Conservation (phyloP, 2,113 vertebrate species). For the Trematocara zebra region DNA sequence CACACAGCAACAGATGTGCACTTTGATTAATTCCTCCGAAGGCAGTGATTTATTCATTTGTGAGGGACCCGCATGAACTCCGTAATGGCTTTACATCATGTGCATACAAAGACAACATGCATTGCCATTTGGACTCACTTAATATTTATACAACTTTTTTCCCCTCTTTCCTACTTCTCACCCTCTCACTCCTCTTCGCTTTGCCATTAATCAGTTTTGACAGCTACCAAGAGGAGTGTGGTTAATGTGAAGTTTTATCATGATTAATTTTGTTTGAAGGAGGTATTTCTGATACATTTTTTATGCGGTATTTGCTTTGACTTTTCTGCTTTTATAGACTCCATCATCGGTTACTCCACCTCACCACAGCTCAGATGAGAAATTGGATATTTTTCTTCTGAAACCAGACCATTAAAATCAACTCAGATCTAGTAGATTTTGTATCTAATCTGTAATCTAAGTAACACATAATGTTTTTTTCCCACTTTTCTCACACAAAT, state of each 20-base stretch:
- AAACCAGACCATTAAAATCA: neutral
- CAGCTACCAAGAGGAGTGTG: slow-evolving; percentile 36
- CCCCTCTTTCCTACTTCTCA: neutral
- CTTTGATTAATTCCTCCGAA: slow-evolving; percentile 71
- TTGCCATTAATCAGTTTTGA: slow-evolving; percentile 56
- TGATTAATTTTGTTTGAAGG: slow-evolving; percentile 56
- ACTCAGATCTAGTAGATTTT: neutral
- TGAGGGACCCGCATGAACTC: slow-evolving; percentile 52
- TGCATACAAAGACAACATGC: slow-evolving; percentile 56
- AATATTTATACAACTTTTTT: slow-evolving; percentile 36
- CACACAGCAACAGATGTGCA: slow-evolving; percentile 63
- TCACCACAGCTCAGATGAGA: neutral
- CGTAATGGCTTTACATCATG: slow-evolving; percentile 43
- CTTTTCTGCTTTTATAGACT: slow-evolving; percentile 3
- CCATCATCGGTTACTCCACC: neutral
- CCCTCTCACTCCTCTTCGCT: neutral
- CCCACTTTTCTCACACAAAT: neutral
- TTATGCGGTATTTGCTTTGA: slow-evolving; percentile 36
- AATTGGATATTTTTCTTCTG: neutral
- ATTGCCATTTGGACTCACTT: slow-evolving; percentile 35
- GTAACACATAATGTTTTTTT: neutral
- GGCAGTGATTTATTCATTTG: slow-evolving; percentile 69
- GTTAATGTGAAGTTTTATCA: slow-evolving; percentile 55
- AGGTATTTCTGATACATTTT: slow-evolving; percentile 41
- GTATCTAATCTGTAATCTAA: neutral